Evolutionary conservation across 1,140 invertebrate species (phyloP), one percentile per base, ranked within the genome.

Genomic region (Sminthurides bifidus): DNA sequence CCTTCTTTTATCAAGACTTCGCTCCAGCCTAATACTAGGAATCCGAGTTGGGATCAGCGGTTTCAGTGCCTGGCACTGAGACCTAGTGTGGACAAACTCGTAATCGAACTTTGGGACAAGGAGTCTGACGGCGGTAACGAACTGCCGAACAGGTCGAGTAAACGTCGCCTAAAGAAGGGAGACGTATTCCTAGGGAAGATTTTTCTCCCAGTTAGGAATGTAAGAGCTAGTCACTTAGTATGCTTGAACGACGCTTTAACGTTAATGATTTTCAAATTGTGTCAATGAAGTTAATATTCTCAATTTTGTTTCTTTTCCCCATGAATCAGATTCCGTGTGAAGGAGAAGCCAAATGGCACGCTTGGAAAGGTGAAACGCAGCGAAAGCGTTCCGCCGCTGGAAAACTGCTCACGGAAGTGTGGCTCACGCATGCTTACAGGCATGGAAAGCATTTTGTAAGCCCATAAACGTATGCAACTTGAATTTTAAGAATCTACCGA

Each of bases 61-160:
- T 64, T 64, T 30, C 61, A 64, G 53, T 58, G 54, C 33, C 21
- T 64, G 5, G 46, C 55, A 17, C 33, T 64, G 19, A 30, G 56
- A 23, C 58, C 61, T 1, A 44, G 38, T 19, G 46, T 54, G 24
- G 61, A 64, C 23, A 52, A 41, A 0, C 37, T 64, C 5, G 51
- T 54, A 12, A 51, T 64, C 23, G 61, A 64, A 41, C 52, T 64
- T 1, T 35, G 23, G 31, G 38, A 44, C 24, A 51, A 43, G 12
- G 30, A 43, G 15, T 26, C n/a, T 2, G 23, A 56, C n/a, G 3
- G 8, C 6, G 19, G 26, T 3, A 38, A 8, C 21, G 29, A 58
- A 15, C 15, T 31, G 17, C 27, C 19, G 29, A 21, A 41, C 6
- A 2, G 5, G 3, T 19, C 15, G 2, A 17, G 38, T 21, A 24